Percentiles rank a stretch among this genome's conserved stretches.
Evolutionary conservation across 2,113 vertebrate species (phyloP).

Genomic region (Bos taurus): DNA sequence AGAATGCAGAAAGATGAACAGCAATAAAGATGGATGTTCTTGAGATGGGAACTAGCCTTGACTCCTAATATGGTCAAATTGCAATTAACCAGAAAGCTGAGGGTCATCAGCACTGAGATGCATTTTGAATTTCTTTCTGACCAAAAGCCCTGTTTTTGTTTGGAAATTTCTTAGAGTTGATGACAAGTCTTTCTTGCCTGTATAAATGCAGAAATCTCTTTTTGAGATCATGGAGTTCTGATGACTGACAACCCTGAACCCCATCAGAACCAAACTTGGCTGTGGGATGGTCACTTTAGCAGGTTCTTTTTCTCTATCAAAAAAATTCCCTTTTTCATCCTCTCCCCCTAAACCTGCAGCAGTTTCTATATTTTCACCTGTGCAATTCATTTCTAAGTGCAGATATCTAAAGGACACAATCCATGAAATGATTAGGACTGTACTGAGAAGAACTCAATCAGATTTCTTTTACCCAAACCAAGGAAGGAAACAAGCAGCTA

Average conservation of each 20-base stretch:
- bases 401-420: background rate
- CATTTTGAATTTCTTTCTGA: background rate
- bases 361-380: background rate
- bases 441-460: background rate
- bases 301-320: background rate
- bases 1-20: background rate
- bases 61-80: background rate
- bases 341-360: background rate
- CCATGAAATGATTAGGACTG: background rate
- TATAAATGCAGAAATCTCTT: background rate
- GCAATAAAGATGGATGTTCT: background rate
- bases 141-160: constrained; percentile 10
- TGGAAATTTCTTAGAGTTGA: constrained; percentile 25
- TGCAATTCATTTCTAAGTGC: background rate
- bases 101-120: background rate
- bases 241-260: background rate
- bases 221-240: background rate
- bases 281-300: background rate
- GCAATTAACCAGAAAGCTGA: constrained; percentile 11
- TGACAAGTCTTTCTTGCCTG: background rate
- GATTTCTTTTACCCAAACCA: background rate
- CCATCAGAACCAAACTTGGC: background rate
- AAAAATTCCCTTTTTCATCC: background rate
- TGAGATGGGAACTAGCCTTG: background rate
- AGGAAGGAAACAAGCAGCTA: background rate